Evolutionary conservation across 2,888 invertebrate species (phyloP).

Genomic region (Diarsia brunnea): DNA sequence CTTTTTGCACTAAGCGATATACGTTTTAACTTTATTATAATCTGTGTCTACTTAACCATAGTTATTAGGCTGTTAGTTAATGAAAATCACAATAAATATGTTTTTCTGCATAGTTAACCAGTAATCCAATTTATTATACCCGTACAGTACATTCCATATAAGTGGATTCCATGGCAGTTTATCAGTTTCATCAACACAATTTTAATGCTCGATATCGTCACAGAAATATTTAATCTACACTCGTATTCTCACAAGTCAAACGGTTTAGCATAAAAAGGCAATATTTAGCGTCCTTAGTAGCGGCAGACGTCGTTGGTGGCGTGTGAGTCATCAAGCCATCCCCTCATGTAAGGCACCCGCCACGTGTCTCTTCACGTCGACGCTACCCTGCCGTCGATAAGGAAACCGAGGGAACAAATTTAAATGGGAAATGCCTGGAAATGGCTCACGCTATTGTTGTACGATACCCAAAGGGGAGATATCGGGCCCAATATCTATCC

Average conservation of each 20-base stretch:
- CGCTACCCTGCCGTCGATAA: slow-evolving; percentile 80
- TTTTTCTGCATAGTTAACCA: slow-evolving; percentile 1
- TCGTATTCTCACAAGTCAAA: slow-evolving; percentile 42
- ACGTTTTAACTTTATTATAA: not conserved
- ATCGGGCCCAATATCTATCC: slow-evolving; percentile 81
- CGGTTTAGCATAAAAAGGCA: slow-evolving; percentile 62
- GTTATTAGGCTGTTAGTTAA: not conserved
- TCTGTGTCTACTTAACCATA: not conserved
- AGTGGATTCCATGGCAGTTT: slow-evolving; percentile 11
- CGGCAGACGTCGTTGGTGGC: slow-evolving; percentile 55
- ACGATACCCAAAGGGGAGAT: slow-evolving; percentile 85
- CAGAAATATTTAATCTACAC: slow-evolving; percentile 56
- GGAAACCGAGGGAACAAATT: slow-evolving; percentile 86
- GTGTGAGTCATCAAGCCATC: slow-evolving; percentile 73
- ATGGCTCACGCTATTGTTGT: slow-evolving; percentile 88
- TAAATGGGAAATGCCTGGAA: slow-evolving; percentile 89
- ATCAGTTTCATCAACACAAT: slow-evolving; percentile 37
- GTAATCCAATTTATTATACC: slow-evolving; percentile 34
- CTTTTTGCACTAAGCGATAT: not conserved
- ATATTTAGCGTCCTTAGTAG: slow-evolving; percentile 56
- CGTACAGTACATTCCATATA: slow-evolving; percentile 7
- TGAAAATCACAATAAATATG: not conserved
- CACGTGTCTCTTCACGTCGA: slow-evolving; percentile 69
- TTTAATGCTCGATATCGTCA: slow-evolving; percentile 27
- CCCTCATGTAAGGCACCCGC: slow-evolving; percentile 70